Base-by-base conservation (phyloP, 2,888 invertebrate species). In the Drosophila paramelanica region DNA sequence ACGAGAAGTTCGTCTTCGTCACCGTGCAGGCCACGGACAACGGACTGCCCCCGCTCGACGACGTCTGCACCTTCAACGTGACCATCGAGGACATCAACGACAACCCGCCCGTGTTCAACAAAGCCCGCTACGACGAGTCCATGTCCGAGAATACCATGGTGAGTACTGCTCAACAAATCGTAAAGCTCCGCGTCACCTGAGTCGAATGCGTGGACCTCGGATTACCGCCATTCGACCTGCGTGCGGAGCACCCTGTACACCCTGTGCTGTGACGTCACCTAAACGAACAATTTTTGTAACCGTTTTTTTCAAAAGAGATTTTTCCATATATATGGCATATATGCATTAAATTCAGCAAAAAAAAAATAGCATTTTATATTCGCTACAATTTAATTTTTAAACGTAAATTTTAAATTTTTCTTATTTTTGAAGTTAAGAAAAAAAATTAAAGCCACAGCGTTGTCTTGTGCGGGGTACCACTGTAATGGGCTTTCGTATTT, bases 21-120 rank as follows among this genome's bases (percentile, higher is more conserved):
- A 98, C 97, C 36, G 97, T 98, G 7, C 95, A 97, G 91, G 99
- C 98, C 0, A 97, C 96, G 64, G 99, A 99, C 93, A 97, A 98
- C 91, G 99, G 98, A 0, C 95, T 95, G 78, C 98, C 98, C 0
- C 95, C 96, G 50, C 93, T 99, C 56, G 97, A 97, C 83, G 98
- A 98, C 88, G 96, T 97, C 59, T 99, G 99, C 92, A 98, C 98
- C 5, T 97, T 99, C 91, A 97, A 96, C 93, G 96, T 98, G 59
- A 95, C 95, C 73, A 96, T 98, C 75, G 95, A 95, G 89, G 99
- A 99, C 93, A 95, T 97, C 90, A 99, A 99, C 93, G 99, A 99
- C 92, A 98, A 98, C 90, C 93, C 91, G 14, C 92, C 92, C 14
- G 91, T 92, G 14, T 91, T 92, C 79, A 91, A 93, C 90, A 90